Conservation (phyloP, 2,888 invertebrate species). For the Torymus auratus region DNA sequence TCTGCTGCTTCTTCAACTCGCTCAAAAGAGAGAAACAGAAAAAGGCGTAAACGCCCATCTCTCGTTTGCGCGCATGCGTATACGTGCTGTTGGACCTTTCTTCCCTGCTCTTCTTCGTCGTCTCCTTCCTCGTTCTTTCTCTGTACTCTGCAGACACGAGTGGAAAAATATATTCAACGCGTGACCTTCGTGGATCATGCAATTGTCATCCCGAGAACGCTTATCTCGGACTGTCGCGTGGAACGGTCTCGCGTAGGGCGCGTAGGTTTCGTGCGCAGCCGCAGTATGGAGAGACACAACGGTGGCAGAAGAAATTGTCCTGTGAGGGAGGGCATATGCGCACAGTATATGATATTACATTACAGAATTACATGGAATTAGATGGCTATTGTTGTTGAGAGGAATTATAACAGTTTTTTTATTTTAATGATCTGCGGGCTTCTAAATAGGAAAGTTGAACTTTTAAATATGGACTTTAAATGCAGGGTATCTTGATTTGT, state of each 20-base stretch:
- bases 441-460: not conserved
- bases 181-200: constrained; percentile 49
- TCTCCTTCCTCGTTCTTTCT: not conserved
- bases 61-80: not conserved
- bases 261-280: not conserved
- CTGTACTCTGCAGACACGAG: not conserved
- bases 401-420: constrained; percentile 46
- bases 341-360: constrained; percentile 10
- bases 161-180: constrained; percentile 10
- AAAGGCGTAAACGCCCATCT: constrained; percentile 19
- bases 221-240: constrained; percentile 47
- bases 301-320: constrained; percentile 1
- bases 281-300: not conserved
- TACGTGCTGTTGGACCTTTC: too few species aligned
- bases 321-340: not conserved
- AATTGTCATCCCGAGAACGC: constrained; percentile 51
- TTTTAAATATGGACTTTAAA: too few species aligned
- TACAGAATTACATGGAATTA: constrained; percentile 57
- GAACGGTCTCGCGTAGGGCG: constrained; percentile 28
- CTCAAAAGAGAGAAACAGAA: not conserved
- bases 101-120: not conserved
- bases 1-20: not conserved
- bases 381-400: constrained; percentile 45
- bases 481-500: too few species aligned
- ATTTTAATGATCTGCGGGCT: constrained; percentile 22